Percentiles rank a stretch among this genome's conserved stretches.
These are phyloP conservation scores for Ahaetulla prasina DNA, from an alignment of 2,113 vertebrate species.

Conservation along the genomic window DNA sequence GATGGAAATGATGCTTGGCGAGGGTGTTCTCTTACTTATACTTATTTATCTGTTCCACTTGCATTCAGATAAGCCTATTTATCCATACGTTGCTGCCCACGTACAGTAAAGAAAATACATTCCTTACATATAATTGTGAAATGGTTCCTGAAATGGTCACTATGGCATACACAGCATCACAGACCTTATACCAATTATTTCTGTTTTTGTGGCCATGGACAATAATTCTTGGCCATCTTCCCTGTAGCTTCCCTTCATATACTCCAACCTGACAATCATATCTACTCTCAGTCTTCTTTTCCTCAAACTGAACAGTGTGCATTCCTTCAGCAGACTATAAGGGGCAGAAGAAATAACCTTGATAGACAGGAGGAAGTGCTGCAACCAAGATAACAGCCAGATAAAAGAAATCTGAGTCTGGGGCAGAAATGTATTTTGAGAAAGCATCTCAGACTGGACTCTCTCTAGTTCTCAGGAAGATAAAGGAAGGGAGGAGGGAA, in stretches of 20 bases:
- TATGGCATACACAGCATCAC: neutral
- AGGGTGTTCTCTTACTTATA: neutral
- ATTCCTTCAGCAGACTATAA: neutral
- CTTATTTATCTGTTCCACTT: neutral
- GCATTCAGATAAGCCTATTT: neutral
- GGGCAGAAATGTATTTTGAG: neutral
- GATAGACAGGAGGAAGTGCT: neutral
- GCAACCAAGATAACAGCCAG: neutral
- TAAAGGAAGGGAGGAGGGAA: neutral
- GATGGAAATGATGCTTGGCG: neutral
- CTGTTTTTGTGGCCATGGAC: neutral
- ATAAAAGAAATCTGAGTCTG: neutral
- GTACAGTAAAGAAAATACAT: neutral
- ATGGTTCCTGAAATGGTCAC: neutral
- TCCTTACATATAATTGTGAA: neutral
- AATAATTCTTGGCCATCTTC: neutral
- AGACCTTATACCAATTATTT: neutral
- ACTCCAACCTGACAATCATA: neutral
- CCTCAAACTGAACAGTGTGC: neutral
- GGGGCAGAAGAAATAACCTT: neutral
- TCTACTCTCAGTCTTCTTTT: neutral
- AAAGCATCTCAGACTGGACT: neutral
- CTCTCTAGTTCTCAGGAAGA: neutral
- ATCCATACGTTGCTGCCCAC: neutral
- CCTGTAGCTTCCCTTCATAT: neutral